These are phyloP conservation scores for Chaetodon trifasciatus DNA, from an alignment of 2,797 vertebrate genomes.

Conservation along the genomic window DNA sequence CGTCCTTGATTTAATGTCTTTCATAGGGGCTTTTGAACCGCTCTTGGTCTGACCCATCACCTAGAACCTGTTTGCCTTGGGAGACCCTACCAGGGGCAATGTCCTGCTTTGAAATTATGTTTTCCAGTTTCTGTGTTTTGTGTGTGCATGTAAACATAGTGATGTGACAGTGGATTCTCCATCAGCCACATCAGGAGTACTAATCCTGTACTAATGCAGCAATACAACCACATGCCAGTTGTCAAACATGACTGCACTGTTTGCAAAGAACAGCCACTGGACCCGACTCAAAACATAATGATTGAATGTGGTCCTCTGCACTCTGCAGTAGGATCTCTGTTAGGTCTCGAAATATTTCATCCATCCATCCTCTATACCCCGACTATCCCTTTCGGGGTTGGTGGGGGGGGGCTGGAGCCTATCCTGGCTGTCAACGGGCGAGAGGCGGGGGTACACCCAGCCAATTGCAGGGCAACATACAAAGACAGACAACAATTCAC, in stretches of 20 bases:
- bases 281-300: constrained; percentile 4
- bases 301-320: background rate
- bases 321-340: background rate
- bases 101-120: background rate
- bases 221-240: constrained; percentile 1
- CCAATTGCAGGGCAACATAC: too few species aligned
- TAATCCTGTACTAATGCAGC: constrained; percentile 4
- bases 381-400: too few species aligned
- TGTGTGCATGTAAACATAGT: constrained; percentile 5
- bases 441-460: too few species aligned
- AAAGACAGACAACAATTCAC: too few species aligned
- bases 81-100: too few species aligned
- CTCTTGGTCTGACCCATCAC: too few species aligned
- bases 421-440: too few species aligned
- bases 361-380: too few species aligned
- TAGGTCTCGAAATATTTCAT: background rate
- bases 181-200: background rate
- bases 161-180: background rate
- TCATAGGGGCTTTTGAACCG: too few species aligned
- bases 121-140: background rate
- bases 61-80: too few species aligned
- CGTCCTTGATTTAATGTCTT: too few species aligned
- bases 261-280: constrained; percentile 10
- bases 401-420: too few species aligned
- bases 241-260: background rate